These are phyloP conservation scores for Zootoca vivipara DNA, from an alignment of 2,113 vertebrate species.

Conservation along the genomic window DNA sequence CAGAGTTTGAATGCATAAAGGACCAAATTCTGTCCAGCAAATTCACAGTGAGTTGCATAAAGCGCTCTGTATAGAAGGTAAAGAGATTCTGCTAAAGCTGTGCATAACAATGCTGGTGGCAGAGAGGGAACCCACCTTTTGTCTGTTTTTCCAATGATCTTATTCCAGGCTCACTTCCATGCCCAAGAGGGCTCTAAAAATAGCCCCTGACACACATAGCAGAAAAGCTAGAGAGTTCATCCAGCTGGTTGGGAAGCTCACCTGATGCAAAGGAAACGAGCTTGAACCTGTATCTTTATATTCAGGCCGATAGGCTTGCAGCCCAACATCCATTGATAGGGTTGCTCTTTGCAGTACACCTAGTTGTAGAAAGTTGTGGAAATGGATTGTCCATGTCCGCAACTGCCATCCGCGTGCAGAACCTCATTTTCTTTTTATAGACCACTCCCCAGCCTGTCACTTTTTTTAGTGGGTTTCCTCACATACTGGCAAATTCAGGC, in stretches of 20 bases:
- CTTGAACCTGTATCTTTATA: not conserved
- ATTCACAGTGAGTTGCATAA: not conserved
- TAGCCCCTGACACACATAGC: not conserved
- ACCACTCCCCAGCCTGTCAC: too few species aligned
- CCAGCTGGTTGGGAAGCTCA: not conserved
- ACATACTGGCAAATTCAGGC: too few species aligned
- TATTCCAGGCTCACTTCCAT: not conserved
- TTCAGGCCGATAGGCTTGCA: not conserved
- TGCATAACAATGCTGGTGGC: too few species aligned
- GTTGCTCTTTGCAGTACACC: not conserved
- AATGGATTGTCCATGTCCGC: not conserved
- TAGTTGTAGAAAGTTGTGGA: not conserved
- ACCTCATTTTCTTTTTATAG: too few species aligned
- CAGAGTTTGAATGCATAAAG: not conserved
- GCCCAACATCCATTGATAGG: not conserved
- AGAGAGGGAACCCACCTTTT: not conserved
- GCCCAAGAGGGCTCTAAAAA: not conserved
- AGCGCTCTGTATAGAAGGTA: not conserved
- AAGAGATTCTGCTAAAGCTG: not conserved
- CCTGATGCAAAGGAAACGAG: too few species aligned
- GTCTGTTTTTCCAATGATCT: not conserved
- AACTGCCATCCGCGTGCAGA: too few species aligned
- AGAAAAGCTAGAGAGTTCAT: not conserved
- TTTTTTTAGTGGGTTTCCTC: too few species aligned
- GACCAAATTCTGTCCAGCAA: not conserved